These are phyloP conservation scores for Rhagologus leucostigma DNA, from an alignment of 2,113 vertebrate species.

Conservation along the genomic window DNA sequence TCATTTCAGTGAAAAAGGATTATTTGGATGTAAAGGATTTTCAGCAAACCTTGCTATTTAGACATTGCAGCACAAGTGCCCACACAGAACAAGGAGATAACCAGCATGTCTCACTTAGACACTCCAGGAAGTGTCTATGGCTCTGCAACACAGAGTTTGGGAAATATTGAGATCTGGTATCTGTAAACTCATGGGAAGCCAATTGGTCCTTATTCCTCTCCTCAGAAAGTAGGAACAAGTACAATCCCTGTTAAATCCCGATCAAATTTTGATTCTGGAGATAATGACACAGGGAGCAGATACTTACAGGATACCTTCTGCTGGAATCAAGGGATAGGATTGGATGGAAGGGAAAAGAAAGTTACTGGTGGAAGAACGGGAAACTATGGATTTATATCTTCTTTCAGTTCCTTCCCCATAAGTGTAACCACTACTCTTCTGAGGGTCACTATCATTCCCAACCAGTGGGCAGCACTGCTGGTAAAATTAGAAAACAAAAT, in stretches of 20 bases:
- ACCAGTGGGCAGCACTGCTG: background rate
- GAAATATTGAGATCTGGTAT: background rate
- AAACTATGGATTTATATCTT: background rate
- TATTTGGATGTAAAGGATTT: background rate
- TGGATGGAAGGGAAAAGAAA: background rate
- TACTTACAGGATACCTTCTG: background rate
- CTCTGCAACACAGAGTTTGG: background rate
- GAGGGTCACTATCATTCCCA: background rate
- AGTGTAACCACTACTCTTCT: background rate
- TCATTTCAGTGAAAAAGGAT: background rate
- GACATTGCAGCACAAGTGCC: background rate
- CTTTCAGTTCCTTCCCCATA: background rate
- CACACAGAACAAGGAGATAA: background rate
- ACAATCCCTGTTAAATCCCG: background rate
- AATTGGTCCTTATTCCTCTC: background rate
- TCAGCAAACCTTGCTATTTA: background rate
- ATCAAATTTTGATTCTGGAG: background rate
- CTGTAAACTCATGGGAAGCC: background rate
- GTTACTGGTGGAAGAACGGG: background rate
- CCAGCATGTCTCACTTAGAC: background rate
- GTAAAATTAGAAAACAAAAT: background rate
- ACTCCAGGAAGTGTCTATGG: background rate
- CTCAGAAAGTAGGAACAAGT: background rate
- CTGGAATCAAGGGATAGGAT: background rate
- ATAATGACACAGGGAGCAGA: background rate